Percentiles rank a stretch among this genome's conserved stretches.
Evolutionary conservation across 1,140 invertebrate genomes (phyloP).

Genomic region (Drosophila trapezifrons): DNA sequence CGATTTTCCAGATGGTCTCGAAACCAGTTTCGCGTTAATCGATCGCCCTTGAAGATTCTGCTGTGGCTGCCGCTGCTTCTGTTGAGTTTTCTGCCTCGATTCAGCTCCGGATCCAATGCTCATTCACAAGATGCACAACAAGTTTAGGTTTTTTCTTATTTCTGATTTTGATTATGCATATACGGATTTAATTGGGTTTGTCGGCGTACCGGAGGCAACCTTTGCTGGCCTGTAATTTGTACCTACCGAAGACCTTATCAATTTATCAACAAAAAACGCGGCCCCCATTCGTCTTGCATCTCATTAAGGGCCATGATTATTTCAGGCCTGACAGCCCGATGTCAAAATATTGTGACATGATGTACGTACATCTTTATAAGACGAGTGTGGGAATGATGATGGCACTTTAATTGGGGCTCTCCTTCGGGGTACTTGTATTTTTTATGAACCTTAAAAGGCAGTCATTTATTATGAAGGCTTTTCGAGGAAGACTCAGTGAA

Average conservation of each 20-base stretch:
- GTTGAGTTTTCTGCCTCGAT: constrained; percentile 30
- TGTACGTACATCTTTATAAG: constrained; percentile 36
- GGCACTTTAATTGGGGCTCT: constrained; percentile 18
- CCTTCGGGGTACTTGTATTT: neutral
- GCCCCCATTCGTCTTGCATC: constrained; percentile 57
- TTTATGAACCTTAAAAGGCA: neutral
- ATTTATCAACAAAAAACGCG: constrained; percentile 69
- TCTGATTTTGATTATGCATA: constrained; percentile 44
- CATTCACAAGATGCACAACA: constrained; percentile 69
- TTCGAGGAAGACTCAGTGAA: neutral
- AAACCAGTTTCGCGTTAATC: constrained; percentile 52
- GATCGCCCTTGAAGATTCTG: constrained; percentile 60
- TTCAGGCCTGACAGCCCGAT: constrained; percentile 30
- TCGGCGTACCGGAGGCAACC: constrained; percentile 29
- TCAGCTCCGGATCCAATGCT: constrained; percentile 17
- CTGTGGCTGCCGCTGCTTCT: constrained; percentile 21
- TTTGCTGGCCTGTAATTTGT: constrained; percentile 65
- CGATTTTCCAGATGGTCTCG: constrained; percentile 16
- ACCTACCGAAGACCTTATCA: constrained; percentile 62
- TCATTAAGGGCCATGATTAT: constrained; percentile 54
- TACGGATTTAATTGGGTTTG: constrained; percentile 61
- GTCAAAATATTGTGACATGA: constrained; percentile 48
- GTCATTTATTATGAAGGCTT: constrained; percentile 2
- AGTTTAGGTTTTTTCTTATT: constrained; percentile 47
- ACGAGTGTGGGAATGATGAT: constrained; percentile 21